Base-by-base conservation (phyloP, 2,113 vertebrate genomes). In the Hypomesus transpacificus region DNA sequence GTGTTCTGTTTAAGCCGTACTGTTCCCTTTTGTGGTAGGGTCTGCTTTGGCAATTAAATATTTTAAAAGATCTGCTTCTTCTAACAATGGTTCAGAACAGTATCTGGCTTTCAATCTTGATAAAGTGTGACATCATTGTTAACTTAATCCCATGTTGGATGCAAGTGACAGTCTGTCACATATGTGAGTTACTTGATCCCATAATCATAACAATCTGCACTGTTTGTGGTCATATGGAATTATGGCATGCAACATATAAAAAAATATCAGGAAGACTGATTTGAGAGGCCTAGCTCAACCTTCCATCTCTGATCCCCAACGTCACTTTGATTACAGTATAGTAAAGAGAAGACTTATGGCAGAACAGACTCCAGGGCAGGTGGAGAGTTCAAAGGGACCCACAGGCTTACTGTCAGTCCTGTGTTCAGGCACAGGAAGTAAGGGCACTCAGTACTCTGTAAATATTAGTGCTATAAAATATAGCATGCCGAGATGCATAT, bases 121-220 rank as follows among this genome's bases (percentile, higher is more conserved):
- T 73, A 70, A 74, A 56, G 65, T 69, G 75, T 82, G 76, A 82
- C 78, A 68, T 84, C 77, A 82, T 73, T 39, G 50, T 75, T 74
- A 73, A 82, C 61, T 69, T 75, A 64, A 75, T 79, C 58, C 68
- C 26, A 28, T 0, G 61, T 82, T 87, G 80, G 81, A 85, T 82
- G 84, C 80, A 85, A 73, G 74, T 82, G 78, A 75, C 75, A 85
- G 75, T 75, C 78, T 34, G 31, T 81, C 9, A 8, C 22, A 22
- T 22, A 76, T 85, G 83, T n/a, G 50, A 82, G 59, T 56, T 66
- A 68, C 77, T 80, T 80, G 79, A 86, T 70, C 70, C 62, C 75
- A 77, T 76, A 77, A 74, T 86, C 85, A 86, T 17, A 22, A 59
- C 20, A 77, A 70, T 54, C 68, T 75, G 73, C 59, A 75, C 71